These are phyloP conservation scores for Acronicta alni DNA, from an alignment of 2,888 invertebrate genomes.

Conservation along the genomic window DNA sequence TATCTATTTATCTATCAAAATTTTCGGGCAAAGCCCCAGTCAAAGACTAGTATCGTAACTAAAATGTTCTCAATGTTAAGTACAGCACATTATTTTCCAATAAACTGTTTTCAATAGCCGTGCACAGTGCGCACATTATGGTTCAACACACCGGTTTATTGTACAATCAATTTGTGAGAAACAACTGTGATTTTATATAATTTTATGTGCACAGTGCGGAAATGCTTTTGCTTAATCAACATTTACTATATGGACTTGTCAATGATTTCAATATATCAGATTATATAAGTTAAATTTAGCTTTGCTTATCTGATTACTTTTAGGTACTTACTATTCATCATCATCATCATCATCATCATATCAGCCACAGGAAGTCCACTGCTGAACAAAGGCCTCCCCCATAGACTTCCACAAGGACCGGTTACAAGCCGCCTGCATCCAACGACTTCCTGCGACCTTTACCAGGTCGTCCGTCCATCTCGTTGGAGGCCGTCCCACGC, in stretches of 20 bases:
- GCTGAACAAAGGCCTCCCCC: no score
- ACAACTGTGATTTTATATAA: constrained; percentile 23
- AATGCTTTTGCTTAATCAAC: constrained; percentile 30
- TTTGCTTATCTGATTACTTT: no score
- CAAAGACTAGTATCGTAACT: constrained; percentile 14
- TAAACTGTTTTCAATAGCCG: constrained; percentile 37
- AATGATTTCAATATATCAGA: not conserved
- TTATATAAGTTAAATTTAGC: no score
- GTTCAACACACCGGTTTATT: constrained; percentile 39
- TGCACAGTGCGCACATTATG: constrained; percentile 27
- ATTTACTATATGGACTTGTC: not conserved
- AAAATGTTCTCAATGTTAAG: constrained; percentile 46
- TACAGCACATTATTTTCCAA: constrained; percentile 47
- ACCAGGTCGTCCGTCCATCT: no score
- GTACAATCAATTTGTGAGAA: constrained; percentile 44
- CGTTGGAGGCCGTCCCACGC: no score
- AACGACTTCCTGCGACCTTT: no score
- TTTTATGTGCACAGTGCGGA: not conserved
- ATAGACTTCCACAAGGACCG: no score
- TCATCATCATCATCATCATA: no score
- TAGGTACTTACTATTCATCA: no score
- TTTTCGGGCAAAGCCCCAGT: constrained; percentile 7
- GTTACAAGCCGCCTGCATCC: no score
- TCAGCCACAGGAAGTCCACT: no score
- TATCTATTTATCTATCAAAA: no score